These are phyloP conservation scores for Trachelus troglodyta DNA, from an alignment of 2,888 invertebrate genomes.

Conservation along the genomic window DNA sequence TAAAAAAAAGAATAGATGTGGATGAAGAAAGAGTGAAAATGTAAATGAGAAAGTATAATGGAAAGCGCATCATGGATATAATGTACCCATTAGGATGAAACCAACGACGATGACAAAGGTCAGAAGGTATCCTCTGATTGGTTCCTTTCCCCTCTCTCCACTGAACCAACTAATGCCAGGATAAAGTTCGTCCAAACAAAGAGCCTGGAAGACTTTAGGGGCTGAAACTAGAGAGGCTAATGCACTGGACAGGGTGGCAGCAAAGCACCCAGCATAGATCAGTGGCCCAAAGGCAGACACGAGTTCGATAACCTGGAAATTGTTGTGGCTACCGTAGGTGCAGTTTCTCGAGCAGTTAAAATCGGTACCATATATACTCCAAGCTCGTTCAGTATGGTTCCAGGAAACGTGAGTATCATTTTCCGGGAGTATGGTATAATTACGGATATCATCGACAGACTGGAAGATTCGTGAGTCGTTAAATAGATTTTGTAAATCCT, in stretches of 20 bases:
- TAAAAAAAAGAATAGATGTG: constrained; percentile 31
- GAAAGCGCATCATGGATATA: constrained; percentile 23
- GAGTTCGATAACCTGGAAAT: constrained; percentile 77
- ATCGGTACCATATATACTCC: constrained; percentile 67
- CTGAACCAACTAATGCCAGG: constrained; percentile 94
- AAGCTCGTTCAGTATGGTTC: constrained; percentile 34
- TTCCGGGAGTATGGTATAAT: constrained; percentile 26
- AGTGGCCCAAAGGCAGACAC: constrained; percentile 91
- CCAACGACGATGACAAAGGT: constrained; percentile 88
- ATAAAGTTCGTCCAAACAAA: constrained; percentile 94
- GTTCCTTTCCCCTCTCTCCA: constrained; percentile 89
- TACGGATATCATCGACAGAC: constrained; percentile 27
- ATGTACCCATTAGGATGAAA: constrained; percentile 86
- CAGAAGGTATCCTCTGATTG: constrained; percentile 91
- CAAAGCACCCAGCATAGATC: constrained; percentile 96
- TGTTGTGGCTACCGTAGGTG: constrained; percentile 84
- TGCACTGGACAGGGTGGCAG: constrained; percentile 96
- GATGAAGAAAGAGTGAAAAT: constrained; percentile 14
- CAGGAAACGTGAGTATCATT: constrained; percentile 27
- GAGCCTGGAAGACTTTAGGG: constrained; percentile 87
- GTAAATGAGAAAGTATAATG: not conserved
- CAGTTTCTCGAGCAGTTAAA: constrained; percentile 73
- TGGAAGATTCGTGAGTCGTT: constrained; percentile 18
- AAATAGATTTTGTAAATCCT: constrained; percentile 26
- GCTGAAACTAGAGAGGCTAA: constrained; percentile 95